A percentile compares a stretch with the other conserved stretches of the same genome.
phyloP scores from a whole-genome alignment of 2,113 vertebrate genomes.

The Eira barbara region DNA sequence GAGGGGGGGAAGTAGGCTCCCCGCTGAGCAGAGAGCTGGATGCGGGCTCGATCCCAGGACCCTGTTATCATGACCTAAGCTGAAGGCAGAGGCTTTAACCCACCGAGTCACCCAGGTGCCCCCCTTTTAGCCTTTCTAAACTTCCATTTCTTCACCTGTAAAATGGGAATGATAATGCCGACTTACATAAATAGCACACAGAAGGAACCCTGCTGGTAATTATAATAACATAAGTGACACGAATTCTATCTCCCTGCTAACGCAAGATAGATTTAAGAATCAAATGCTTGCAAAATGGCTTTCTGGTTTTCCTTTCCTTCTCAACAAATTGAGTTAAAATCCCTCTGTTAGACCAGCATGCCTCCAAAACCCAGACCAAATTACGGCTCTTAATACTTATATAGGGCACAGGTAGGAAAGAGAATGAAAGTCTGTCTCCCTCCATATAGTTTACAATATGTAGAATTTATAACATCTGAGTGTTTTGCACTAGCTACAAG shows the following conservation, averaged over 20 bases:
- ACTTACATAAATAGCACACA: neutral
- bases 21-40: too few relatives aligned
- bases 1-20: too few relatives aligned
- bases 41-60: too few relatives aligned
- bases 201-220: neutral
- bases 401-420: neutral
- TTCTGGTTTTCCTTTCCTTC: slow-evolving; percentile 26
- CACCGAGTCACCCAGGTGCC: too few relatives aligned
- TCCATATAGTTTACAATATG: neutral
- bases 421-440: neutral
- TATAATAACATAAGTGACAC: neutral
- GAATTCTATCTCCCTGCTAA: neutral
- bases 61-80: too few relatives aligned
- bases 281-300: neutral
- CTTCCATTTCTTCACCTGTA: neutral
- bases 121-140: neutral
- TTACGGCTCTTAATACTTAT: neutral
- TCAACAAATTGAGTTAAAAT: slow-evolving; percentile 16
- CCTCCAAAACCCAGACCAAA: neutral
- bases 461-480: neutral
- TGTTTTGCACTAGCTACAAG: neutral
- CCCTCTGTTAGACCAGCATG: neutral
- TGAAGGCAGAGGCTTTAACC: too few relatives aligned
- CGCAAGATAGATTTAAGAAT: neutral
- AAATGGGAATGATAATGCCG: neutral